Evolutionary conservation across 2,797 vertebrate species (phyloP), one percentile per base, ranked within the genome.

Genomic region (Clarias pachynema): DNA sequence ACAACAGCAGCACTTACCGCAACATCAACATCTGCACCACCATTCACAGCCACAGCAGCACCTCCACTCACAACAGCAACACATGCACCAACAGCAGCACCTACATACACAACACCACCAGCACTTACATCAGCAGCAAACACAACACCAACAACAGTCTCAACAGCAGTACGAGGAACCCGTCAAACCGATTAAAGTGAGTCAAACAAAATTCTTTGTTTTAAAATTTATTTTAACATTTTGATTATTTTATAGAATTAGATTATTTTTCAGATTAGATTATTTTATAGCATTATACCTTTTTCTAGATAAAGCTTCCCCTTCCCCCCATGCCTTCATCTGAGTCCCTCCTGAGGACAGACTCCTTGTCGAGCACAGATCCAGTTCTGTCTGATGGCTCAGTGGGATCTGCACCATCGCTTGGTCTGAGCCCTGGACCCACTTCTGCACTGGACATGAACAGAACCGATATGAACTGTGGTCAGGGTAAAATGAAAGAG

Each of bases 121-220:
- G 62, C 90, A 92, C 22, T 92, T 92, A 53, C 92, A 91, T 69
- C 93, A 90, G 29, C 91, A 93, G 66, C 93, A 91, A 79, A 94
- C 91, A 49, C 78, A 57, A 69, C 92, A 91, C 20, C 91, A 92
- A 82, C 87, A 89, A 15, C 92, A 91, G 60, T 87, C 84, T 37
- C 90, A 93, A 80, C 89, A 91, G 77, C 93, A 90, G 82, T 94
- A 95, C 16, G 89, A 95, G 89, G 96, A 97, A 84, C 92, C 95
- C 18, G 90, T 96, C 89, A 96, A 94, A 88, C 96, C 96, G 0
- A 95, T 97, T 82, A 97, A 97, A 96, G 97, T 98, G 94, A 95
- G 40, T 31, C 1, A 60, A 49, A 22, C 31, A 16, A 20, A 53
- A 56, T 34, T 1, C 10, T 72, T 31, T 29, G 20, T 81, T 53